Base-by-base conservation (phyloP, 2,888 invertebrate species). In the Villa cingulata region DNA sequence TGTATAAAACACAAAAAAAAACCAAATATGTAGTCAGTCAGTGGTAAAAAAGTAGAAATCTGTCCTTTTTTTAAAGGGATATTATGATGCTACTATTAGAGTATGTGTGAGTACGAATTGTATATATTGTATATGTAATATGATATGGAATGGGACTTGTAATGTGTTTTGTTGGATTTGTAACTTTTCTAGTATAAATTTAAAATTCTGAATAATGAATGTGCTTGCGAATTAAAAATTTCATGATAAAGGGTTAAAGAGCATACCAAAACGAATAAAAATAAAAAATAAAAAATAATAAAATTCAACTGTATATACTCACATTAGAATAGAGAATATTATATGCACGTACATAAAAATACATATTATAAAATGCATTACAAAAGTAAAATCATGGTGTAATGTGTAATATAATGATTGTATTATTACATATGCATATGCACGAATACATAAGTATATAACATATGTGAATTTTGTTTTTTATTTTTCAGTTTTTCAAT, bases 81-180 rank as follows among this genome's bases (percentile, higher is more conserved):
- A 32, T 7, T 4, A 6, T 23, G 7, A 7, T 23, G 4, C 23
- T 23, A 6, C 7, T 7, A 23, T 23, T 23, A 23, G n/a, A n/a
- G n/a, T n/a, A n/a, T n/a, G n/a, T n/a, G n/a, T n/a, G n/a, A n/a
- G n/a, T n/a, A n/a, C n/a, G n/a, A n/a, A n/a, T 23, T 23, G 7
- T 32, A 32, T 14, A 9, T 32, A 32, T 32, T 32, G 12, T 32
- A 32, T 32, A 32, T 32, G 23, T 32, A 12, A 12, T 27, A 27
- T 27, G 6, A 32, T 3, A 32, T 32, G 29, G 29, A 32, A 32
- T 32, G 29, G 12, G 29, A 12, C 27, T 41, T 41, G 46, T 46
- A 46, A 46, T 46, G 41, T 41, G 41, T 46, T 46, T 37, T 41
- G 29, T 32, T 41, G 46, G 41, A 46, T 42, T 46, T 46, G 46